phyloP scores from a whole-genome alignment of 2,888 invertebrate genomes.

The Lasius platythorax region DNA sequence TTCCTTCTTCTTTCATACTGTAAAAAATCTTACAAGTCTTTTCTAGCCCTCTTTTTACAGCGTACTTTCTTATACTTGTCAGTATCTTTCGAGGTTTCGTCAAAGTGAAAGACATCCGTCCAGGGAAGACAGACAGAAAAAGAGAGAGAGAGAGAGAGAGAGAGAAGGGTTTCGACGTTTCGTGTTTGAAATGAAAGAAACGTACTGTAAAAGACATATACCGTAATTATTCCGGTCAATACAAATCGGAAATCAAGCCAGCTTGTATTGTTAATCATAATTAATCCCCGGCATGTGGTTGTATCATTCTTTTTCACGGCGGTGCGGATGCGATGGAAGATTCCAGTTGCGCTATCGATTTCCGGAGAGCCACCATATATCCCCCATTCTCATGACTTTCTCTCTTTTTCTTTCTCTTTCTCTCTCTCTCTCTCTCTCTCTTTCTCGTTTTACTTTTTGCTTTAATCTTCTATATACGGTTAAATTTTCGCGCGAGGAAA shows the following conservation, averaged over 20 bases:
- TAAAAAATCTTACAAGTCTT: not conserved
- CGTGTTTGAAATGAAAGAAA: not conserved
- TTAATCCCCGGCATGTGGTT: constrained; percentile 58
- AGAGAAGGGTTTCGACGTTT: not conserved
- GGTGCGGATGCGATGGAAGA: constrained; percentile 11
- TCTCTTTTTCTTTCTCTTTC: not conserved
- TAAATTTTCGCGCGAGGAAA: not conserved
- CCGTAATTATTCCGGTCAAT: constrained; percentile 41
- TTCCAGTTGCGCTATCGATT: constrained; percentile 45
- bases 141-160: not conserved
- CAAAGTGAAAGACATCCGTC: not conserved
- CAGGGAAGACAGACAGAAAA: no score
- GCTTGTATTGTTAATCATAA: constrained; percentile 64
- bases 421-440: not conserved
- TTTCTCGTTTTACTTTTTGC: not conserved
- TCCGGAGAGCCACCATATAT: not conserved
- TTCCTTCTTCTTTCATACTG: constrained; percentile 6
- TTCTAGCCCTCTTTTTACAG: not conserved
- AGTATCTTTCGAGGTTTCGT: not conserved
- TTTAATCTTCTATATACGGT: not conserved
- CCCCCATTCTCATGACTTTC: not conserved
- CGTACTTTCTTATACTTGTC: not conserved
- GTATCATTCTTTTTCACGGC: not conserved
- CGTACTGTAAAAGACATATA: not conserved
- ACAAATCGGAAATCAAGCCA: constrained; percentile 20